These are phyloP conservation scores for Neodiprion pinetum DNA, from an alignment of 1,140 invertebrate genomes.

Conservation along the genomic window DNA sequence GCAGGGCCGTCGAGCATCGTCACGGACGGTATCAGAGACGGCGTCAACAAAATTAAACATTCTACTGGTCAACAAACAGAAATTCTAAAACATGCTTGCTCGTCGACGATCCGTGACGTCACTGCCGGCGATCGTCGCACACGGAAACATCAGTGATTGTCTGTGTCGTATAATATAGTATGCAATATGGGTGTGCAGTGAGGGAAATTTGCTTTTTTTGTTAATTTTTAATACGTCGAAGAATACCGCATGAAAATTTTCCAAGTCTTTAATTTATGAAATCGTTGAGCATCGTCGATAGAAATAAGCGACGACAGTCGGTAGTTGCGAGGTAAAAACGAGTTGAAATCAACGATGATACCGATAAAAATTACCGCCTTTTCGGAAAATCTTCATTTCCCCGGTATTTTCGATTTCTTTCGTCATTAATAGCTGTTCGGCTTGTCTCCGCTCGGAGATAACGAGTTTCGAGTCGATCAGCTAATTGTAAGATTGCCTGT, in stretches of 20 bases:
- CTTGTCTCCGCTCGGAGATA: not conserved
- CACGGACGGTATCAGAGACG: not conserved
- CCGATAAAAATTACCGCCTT: not conserved
- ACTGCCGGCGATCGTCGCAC: not conserved
- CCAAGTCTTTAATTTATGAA: not conserved
- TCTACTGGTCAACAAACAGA: conserved; percentile 51
- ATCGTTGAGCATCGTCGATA: not conserved
- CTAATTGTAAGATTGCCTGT: too few species aligned
- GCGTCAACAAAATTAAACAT: conserved; percentile 53
- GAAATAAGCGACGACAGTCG: not conserved
- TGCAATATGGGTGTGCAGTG: too few species aligned
- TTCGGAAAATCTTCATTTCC: not conserved
- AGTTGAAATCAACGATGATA: not conserved
- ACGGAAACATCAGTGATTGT: not conserved
- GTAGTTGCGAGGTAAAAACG: not conserved
- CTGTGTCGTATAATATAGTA: not conserved
- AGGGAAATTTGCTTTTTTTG: too few species aligned
- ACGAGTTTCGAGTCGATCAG: not conserved
- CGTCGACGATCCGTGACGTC: not conserved
- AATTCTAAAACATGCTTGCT: conserved; percentile 37
- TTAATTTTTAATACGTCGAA: not conserved
- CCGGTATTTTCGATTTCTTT: not conserved
- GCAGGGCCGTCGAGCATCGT: not conserved
- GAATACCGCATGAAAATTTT: not conserved
- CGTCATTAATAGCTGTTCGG: not conserved